These are phyloP conservation scores for Latrodectus elegans DNA, from an alignment of 2,888 invertebrate species.

Conservation along the genomic window DNA sequence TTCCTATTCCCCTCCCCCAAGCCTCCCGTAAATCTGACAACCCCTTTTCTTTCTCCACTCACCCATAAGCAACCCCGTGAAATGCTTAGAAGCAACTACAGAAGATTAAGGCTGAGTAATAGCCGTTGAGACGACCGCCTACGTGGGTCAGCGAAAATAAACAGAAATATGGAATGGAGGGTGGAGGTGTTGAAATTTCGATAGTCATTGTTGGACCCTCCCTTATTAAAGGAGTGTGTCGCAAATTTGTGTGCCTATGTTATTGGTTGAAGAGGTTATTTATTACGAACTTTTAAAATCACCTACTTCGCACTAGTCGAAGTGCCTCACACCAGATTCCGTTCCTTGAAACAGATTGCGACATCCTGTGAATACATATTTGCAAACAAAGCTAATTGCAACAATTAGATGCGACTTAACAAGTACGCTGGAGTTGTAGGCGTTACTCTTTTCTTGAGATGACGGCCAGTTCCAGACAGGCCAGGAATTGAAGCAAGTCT, in stretches of 20 bases:
- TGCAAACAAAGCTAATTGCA: neutral
- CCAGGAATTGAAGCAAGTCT: too few species aligned
- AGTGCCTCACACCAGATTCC: too few species aligned
- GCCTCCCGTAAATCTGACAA: neutral
- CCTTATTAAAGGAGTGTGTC: conserved; percentile 7
- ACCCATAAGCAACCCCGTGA: neutral
- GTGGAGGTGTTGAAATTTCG: conserved; percentile 25
- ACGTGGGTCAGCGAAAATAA: conserved; percentile 35
- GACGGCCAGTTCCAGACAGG: neutral
- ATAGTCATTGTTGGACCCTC: neutral
- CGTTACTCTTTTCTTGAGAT: neutral
- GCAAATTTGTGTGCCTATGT: neutral
- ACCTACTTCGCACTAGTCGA: too few species aligned
- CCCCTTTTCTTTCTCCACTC: neutral
- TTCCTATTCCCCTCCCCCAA: neutral
- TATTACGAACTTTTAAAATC: neutral
- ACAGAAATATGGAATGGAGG: conserved; percentile 12
- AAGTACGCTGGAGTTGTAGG: neutral
- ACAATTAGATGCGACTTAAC: neutral
- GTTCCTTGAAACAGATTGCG: too few species aligned
- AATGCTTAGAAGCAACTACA: conserved; percentile 2
- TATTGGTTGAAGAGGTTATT: neutral
- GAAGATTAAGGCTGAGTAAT: conserved; percentile 31
- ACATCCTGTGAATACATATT: neutral
- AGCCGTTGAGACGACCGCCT: conserved; percentile 3